Base-by-base conservation (phyloP, 1,140 invertebrate genomes). In the Eufriesea mexicana region DNA sequence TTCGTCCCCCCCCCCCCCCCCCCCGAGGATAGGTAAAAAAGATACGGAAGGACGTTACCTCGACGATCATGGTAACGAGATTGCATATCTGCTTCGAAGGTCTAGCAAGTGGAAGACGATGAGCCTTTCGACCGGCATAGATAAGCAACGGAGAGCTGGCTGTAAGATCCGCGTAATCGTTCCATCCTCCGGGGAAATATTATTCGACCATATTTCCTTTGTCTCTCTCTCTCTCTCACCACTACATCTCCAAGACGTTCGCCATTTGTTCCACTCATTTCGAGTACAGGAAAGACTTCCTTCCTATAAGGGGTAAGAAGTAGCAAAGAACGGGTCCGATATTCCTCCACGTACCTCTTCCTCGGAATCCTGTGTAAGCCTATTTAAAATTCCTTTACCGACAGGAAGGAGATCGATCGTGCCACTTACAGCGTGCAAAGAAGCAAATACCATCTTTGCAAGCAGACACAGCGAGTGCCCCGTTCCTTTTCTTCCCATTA, bases 11-110 rank as follows among this genome's bases (percentile, higher is more conserved):
- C 73, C 67, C 62, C 61, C 49, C 54, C 62, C 49, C 35, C 35
- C 20, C 70, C 47, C 28, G 14, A 12, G 76, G 55, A 47, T 42
- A 74, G 5, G 12, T 14, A 51, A 47, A 47, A 51, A 59, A 54
- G 28, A 73, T 23, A 67, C 70, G 49, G 35, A 57, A 62, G 51
- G 28, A 74, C 61, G 18, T 42, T 71, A 64, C 42, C 61, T 23
- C 35, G 45, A 23, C 10, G 23, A 55, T 51, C 47, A 76, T 45
- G 61, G 59, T 66, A 49, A 85, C 51, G 49, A 59, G 64, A 73
- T 35, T 64, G 25, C 28, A 35, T n/a, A 67, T 54, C 51, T 79
- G 5, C 7, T n/a, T 45, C 12, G 10, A 28, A 23, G n/a, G 20
- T 55, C 49, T 55, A 18, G 54, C 54, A 23, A 54, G 10, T 12